phyloP scores from a whole-genome alignment of 2,113 vertebrate genomes.

The Pangasianodon gigas region DNA sequence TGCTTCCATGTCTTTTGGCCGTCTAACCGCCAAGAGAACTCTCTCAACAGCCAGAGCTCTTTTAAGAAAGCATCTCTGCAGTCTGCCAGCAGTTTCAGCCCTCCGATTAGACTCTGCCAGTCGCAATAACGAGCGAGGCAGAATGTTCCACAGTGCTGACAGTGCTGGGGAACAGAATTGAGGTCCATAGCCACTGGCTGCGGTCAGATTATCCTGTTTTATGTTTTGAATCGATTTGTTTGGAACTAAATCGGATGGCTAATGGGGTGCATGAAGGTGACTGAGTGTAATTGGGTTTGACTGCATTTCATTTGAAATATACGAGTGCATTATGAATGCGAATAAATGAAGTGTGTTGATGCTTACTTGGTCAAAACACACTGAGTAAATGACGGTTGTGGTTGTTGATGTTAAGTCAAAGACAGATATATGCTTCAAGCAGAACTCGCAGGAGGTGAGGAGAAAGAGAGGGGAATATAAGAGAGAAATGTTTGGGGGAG shows the following conservation, averaged over 20 bases:
- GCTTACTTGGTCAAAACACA: conserved; percentile 18
- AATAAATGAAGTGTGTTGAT: conserved; percentile 21
- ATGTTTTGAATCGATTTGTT: conserved; percentile 52
- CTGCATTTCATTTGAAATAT: conserved; percentile 29
- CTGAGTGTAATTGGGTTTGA: conserved; percentile 34
- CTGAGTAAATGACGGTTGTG: conserved; percentile 21
- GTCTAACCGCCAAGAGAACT: conserved; percentile 69
- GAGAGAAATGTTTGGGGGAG: background rate
- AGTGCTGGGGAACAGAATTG: conserved; percentile 48
- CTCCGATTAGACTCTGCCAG: conserved; percentile 63
- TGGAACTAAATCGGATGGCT: conserved; percentile 51
- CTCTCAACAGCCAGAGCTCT: conserved; percentile 68
- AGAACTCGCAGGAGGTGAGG: conserved; percentile 16
- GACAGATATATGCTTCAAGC: conserved; percentile 1
- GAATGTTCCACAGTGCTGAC: conserved; percentile 58
- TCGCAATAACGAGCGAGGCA: conserved; percentile 61
- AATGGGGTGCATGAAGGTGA: conserved; percentile 56
- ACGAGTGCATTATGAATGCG: background rate
- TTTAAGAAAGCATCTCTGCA: conserved; percentile 68
- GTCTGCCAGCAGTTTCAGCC: conserved; percentile 70
- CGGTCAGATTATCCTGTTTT: conserved; percentile 51
- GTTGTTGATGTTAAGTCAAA: conserved; percentile 13
- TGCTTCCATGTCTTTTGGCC: conserved; percentile 55
- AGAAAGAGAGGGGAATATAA: background rate
- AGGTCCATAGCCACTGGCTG: conserved; percentile 46